phyloP scores from a whole-genome alignment of 2,797 vertebrate species.

The Micromesistius poutassou region DNA sequence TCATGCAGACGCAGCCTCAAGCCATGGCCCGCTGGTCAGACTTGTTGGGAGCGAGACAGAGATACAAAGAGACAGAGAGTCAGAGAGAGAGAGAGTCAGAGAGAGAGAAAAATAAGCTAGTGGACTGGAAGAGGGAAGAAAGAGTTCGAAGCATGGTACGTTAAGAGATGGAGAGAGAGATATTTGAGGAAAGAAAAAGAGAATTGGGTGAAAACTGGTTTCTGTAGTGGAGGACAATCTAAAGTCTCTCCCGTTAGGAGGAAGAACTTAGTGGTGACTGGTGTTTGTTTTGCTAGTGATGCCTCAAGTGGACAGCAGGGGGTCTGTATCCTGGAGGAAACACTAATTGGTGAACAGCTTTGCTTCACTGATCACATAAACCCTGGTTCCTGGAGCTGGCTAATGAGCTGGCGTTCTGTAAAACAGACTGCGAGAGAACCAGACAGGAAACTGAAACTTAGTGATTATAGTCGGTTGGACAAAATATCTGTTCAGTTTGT shows the following conservation, averaged over 20 bases:
- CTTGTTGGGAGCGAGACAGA: neutral
- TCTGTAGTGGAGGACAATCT: neutral
- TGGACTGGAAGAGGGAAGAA: neutral
- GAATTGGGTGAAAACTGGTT: neutral
- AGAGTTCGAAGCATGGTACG: neutral
- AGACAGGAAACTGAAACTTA: neutral
- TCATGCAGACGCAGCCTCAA: neutral
- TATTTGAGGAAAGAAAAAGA: neutral
- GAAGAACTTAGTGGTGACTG: neutral
- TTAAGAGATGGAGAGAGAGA: neutral
- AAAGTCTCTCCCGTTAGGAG: neutral
- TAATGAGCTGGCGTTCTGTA: conserved; percentile 27
- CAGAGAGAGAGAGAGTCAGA: neutral
- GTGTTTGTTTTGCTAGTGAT: neutral
- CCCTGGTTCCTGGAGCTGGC: neutral
- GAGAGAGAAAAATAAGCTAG: neutral
- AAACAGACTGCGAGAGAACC: neutral
- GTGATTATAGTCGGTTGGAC: neutral
- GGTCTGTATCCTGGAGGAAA: conserved; percentile 20
- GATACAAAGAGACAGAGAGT: neutral
- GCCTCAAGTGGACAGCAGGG: conserved; percentile 11
- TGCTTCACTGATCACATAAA: conserved; percentile 11
- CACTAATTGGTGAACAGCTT: conserved; percentile 21
- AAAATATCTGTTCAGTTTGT: neutral
- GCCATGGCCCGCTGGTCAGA: neutral